Percentiles rank a stretch among this genome's conserved stretches.
These are phyloP conservation scores for Horisme vitalbata DNA, from an alignment of 2,888 invertebrate genomes.

Conservation along the genomic window DNA sequence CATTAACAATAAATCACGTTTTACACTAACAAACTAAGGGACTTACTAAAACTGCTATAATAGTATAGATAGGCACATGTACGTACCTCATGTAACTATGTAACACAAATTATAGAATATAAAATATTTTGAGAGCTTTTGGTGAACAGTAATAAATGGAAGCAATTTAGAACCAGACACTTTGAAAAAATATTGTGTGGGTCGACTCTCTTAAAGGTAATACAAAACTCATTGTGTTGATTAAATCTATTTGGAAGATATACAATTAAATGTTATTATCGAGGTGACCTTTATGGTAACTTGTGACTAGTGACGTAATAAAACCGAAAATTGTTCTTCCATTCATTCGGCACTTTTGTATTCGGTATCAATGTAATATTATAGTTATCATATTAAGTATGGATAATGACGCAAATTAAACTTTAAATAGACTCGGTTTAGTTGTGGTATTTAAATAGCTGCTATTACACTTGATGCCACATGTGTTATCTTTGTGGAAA, in stretches of 20 bases:
- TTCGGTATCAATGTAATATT: no score
- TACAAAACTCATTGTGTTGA: conserved; percentile 26
- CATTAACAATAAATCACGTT: neutral
- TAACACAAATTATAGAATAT: neutral
- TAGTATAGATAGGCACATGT: no score
- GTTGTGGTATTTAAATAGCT: conserved; percentile 55
- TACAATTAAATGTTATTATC: conserved; percentile 30
- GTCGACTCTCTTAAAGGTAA: conserved; percentile 25
- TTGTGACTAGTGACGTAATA: conserved; percentile 26
- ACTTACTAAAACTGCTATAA: no score
- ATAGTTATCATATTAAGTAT: no score
- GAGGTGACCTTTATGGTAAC: conserved; percentile 25
- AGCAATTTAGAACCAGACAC: conserved; percentile 15
- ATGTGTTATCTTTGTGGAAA: conserved; percentile 22
- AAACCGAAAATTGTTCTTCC: conserved; percentile 24
- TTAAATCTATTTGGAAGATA: conserved; percentile 26
- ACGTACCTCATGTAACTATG: no score
- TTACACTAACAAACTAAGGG: neutral
- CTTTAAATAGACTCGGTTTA: conserved; percentile 36
- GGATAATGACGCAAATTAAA: conserved; percentile 47
- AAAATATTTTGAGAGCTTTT: neutral
- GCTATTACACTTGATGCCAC: conserved; percentile 38
- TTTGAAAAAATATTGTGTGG: conserved; percentile 25
- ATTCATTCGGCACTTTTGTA: conserved; percentile 48
- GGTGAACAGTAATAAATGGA: conserved; percentile 15